These are phyloP conservation scores for Anhinga anhinga DNA, from an alignment of 2,113 vertebrate species.

Conservation along the genomic window DNA sequence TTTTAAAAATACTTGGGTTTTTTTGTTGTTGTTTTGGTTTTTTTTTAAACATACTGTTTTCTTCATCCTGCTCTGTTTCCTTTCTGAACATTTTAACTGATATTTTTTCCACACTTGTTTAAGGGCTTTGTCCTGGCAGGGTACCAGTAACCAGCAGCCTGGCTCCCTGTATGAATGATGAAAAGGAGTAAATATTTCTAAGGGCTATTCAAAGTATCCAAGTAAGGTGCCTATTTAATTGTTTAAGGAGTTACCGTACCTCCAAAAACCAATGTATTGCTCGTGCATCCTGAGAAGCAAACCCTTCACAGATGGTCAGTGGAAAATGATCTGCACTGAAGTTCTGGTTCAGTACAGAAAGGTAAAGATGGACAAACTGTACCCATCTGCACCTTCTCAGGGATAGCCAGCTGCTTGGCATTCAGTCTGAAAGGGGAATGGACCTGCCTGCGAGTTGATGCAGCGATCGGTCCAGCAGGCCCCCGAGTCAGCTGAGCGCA, in stretches of 20 bases:
- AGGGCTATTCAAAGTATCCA: not conserved
- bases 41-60: not conserved
- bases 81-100: not conserved
- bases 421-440: not conserved
- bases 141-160: not conserved
- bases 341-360: not conserved
- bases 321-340: not conserved
- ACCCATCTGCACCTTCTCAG: not conserved
- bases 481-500: rapidly evolving
- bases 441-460: not conserved
- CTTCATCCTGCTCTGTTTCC: not conserved
- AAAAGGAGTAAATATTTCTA: not conserved
- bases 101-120: not conserved
- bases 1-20: too few species aligned
- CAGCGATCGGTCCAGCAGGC: rapidly evolving
- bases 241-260: not conserved
- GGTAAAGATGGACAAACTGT: not conserved
- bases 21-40: too few species aligned
- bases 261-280: not conserved
- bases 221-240: not conserved
- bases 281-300: not conserved
- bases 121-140: not conserved
- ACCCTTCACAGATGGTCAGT: not conserved
- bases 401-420: not conserved
- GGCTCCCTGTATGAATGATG: not conserved